Evolutionary conservation across 2,113 vertebrate species (phyloP).

Genomic region (Phodopus roborovskii): DNA sequence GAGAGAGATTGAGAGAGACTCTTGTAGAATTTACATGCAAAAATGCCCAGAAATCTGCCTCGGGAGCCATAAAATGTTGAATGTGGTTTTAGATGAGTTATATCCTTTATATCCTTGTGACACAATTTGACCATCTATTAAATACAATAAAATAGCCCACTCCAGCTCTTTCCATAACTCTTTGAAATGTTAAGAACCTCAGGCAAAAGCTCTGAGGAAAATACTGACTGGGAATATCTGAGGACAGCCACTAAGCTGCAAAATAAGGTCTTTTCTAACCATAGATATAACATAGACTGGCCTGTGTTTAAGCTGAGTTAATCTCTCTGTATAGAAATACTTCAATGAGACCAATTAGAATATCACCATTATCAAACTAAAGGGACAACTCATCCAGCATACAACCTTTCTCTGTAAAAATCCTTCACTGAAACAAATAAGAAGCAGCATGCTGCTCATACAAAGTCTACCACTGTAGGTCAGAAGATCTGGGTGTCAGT

Average conservation of each 20-base stretch:
- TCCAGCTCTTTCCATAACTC: neutral
- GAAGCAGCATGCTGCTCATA: neutral
- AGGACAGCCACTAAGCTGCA: neutral
- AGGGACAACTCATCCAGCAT: neutral
- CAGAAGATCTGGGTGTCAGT: neutral
- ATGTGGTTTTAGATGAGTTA: constrained; percentile 21
- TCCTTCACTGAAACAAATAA: no score
- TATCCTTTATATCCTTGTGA: constrained; percentile 28
- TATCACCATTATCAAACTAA: neutral
- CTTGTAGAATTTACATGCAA: neutral
- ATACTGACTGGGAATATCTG: neutral
- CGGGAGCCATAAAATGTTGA: neutral
- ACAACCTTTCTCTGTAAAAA: no score
- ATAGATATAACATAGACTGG: neutral
- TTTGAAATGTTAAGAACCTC: neutral
- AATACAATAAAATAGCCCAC: constrained; percentile 46
- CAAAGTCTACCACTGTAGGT: neutral
- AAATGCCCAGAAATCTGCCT: neutral
- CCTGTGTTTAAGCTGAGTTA: neutral
- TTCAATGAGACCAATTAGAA: neutral
- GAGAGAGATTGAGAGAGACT: accelerated
- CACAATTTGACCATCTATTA: constrained; percentile 39
- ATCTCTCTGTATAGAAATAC: neutral
- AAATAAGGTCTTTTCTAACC: neutral
- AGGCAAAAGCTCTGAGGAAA: neutral